Base-by-base conservation (phyloP, 2,113 vertebrate species). In the Danio rerio region DNA sequence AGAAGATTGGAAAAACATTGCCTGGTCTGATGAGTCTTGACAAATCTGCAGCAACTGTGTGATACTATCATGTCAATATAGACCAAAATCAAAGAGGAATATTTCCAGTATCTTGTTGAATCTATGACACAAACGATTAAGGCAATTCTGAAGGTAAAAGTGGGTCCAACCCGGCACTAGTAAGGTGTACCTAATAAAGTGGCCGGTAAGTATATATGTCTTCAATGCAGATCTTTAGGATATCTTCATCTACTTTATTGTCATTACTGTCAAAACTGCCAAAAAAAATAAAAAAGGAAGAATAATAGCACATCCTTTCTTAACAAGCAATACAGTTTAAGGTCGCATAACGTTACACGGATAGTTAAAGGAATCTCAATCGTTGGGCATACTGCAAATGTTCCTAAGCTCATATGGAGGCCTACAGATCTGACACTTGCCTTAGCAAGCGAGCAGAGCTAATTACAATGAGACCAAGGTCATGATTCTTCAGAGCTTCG, bases 401-500 rank as follows among this genome's bases (percentile, higher is more conserved):
- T n/a, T 49, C n/a, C 7, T 68, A 45, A 16, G 9, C 21, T 58
- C 42, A 59, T 13, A 49, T 0, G 9, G 15, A 68, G 43, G n/a
- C 16, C 47, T 68, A 47, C 9, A 68, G 9, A 47, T 45, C 10
- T 50, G 45, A 70, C 1, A 12, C 42, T 62, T 9, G 11, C 43
- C n/a, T 16, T 49, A 9, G 18, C 43, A 77, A 71, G 18, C 20
- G 21, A 77, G 12, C 18, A 40, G 7, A 12, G 47, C 52, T n/a
- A 50, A 71, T 59, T 21, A 52, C 40, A 58, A 40, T 31, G 0
- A n/a, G 58, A 45, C 12, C 18, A 70, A 69, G 55, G 65, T 70
- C 78, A 81, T 9, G 10, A 55, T 16, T 74, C 40, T 65, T 53
- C 52, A 72, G 20, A 78, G 75, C 56, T 31, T 31, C 31, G 1